Evolutionary conservation across 2,113 vertebrate species (phyloP), one percentile per base, ranked within the genome.

Genomic region (Anhinga rufa): DNA sequence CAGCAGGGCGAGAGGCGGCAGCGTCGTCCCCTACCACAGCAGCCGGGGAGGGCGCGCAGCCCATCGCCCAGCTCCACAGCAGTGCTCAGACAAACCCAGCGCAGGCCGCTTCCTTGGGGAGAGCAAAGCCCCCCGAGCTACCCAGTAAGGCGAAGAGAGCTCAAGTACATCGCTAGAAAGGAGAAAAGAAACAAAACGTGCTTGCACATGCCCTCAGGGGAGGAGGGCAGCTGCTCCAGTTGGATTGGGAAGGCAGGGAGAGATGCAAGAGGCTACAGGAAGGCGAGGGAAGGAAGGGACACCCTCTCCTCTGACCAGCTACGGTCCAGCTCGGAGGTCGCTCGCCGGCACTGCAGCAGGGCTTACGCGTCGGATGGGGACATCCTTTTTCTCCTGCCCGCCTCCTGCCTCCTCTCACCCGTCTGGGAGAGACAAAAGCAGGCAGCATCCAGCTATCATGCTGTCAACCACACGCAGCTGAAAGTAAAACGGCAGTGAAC

Each of bases 241-340:
- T 10, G 54, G 32, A 51, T 17, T 0, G 9, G 55, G 70, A 71
- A 71, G 32, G 48, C 57, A 70, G 26, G n/a, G 44, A 25, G 44
- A 54, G 44, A 51, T 0, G 1, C 4, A 9, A 7, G 36, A 46
- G 9, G 46, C 34, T 12, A 10, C 1, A 9, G 25, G n/a, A 36
- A 51, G 42, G 21, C 21, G 36, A 2, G 8, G 22, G 77, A 61
- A 40, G 17, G 38, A 62, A 70, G 17, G 28, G 49, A 38, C 24
- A 32, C 12, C 12, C 36, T 44, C 31, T 52, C 36, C 48, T 44
- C 57, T 29, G 29, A 49, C 9, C 42, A 28, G 1, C 40, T 14
- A 3, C 1, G 4, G 26, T 25, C 46, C 58, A 17, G 29, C 52
- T 8, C 2, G 1, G 62, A 62, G 16, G 22, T 18, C 1, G 0